Conservation (phyloP, 2,888 invertebrate genomes). For the Pseudococcus longispinus region DNA sequence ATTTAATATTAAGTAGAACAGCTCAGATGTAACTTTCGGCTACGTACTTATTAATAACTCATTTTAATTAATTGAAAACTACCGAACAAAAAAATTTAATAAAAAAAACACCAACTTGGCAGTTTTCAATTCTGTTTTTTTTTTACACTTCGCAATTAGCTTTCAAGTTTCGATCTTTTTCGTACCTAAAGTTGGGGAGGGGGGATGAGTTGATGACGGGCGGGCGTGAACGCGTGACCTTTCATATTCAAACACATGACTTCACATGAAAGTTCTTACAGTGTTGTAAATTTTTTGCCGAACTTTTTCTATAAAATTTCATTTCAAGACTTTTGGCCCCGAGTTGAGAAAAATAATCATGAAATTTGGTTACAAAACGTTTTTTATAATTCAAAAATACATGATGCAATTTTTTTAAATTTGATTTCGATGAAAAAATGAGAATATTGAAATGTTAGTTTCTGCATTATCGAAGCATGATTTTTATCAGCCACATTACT, state of each 20-base stretch:
- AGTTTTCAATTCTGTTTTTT: not conserved
- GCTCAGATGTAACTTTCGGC: not conserved
- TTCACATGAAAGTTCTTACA: not conserved
- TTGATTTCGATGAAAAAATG: not conserved
- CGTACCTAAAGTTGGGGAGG: too few species aligned
- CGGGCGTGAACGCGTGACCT: not conserved
- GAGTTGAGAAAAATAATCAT: not conserved
- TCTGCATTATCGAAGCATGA: not conserved
- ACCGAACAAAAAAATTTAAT: not conserved
- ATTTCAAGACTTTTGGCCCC: not conserved
- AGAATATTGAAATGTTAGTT: not conserved
- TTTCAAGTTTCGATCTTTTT: constrained; percentile 3
- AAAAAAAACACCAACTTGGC: constrained; percentile 28
- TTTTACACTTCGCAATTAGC: not conserved
- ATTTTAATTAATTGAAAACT: not conserved
- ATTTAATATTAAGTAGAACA: constrained; percentile 13
- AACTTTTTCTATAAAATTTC: not conserved
- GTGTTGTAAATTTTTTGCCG: not conserved
- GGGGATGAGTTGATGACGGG: not conserved
- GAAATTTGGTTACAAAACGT: not conserved
- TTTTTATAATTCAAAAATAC: not conserved
- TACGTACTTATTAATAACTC: not conserved
- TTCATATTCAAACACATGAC: not conserved
- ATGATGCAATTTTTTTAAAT: not conserved
- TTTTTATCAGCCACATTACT: not conserved